phyloP scores from a whole-genome alignment of 2,888 invertebrate species.

The Clunio marinus region DNA sequence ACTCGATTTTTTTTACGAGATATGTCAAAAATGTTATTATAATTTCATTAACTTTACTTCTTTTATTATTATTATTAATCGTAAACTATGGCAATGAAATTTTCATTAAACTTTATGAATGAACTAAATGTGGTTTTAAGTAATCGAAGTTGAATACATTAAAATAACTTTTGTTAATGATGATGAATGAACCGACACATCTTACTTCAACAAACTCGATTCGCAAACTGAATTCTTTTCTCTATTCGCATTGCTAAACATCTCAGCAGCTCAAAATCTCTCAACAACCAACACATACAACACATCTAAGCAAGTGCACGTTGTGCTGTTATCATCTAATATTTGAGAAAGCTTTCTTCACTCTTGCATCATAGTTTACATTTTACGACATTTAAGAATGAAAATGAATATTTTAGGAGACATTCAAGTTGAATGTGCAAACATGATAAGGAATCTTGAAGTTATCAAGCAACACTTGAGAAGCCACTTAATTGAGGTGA shows the following conservation, averaged over 20 bases:
- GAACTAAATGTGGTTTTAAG: no score
- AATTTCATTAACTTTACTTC: background rate
- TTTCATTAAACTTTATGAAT: no score
- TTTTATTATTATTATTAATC: background rate
- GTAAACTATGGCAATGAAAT: no score
- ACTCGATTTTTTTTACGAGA: background rate
- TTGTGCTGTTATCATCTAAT: background rate
- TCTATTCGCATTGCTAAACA: background rate
- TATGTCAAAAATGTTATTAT: no score
- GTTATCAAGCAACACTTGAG: no score
- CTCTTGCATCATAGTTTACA: background rate
- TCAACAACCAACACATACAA: background rate
- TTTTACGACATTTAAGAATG: background rate
- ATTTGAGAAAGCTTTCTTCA: background rate
- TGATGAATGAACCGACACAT: background rate
- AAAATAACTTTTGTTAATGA: background rate
- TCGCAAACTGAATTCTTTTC: background rate
- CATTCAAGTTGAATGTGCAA: no score
- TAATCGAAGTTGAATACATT: no score
- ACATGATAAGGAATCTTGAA: no score
- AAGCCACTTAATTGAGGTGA: background rate
- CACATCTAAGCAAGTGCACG: background rate
- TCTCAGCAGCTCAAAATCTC: background rate
- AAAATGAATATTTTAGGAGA: background rate
- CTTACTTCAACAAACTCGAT: background rate